Evolutionary conservation across 1,140 invertebrate species (phyloP).

Genomic region (Babylonia areolata): DNA sequence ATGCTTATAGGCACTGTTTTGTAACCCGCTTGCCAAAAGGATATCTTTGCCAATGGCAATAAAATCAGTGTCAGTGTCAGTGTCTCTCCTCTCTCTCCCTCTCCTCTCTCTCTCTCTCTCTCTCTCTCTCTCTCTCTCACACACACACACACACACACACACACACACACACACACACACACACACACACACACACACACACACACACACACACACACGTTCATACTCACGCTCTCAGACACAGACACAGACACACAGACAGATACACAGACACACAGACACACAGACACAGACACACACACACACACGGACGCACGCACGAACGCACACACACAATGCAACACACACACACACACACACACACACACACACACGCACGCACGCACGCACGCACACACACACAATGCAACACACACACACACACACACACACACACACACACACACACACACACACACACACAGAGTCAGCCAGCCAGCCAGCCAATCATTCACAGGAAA

Average conservation of each 20-base stretch:
- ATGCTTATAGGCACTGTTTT: no score
- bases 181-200: background rate
- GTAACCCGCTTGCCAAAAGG: no score
- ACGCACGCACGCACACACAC: background rate
- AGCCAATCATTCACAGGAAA: no score
- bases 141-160: no score
- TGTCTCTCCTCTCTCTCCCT: no score
- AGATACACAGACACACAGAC: background rate
- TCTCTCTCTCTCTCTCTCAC: no score
- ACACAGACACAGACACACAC: background rate
- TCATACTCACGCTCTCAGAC: background rate
- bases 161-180: background rate
- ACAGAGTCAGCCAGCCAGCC: no score
- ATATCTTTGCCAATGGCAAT: no score
- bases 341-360: background rate
- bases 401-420: background rate
- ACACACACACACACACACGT: background rate
- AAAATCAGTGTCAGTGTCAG: no score
- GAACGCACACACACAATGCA: background rate
- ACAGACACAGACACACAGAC: background rate
- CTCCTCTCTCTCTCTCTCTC: no score
- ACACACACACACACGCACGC: background rate
- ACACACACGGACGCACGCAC: background rate
- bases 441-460: background rate
- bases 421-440: background rate